These are phyloP conservation scores for Styela clava DNA, from an alignment of 23 tunicate genomes.

Conservation along the genomic window DNA sequence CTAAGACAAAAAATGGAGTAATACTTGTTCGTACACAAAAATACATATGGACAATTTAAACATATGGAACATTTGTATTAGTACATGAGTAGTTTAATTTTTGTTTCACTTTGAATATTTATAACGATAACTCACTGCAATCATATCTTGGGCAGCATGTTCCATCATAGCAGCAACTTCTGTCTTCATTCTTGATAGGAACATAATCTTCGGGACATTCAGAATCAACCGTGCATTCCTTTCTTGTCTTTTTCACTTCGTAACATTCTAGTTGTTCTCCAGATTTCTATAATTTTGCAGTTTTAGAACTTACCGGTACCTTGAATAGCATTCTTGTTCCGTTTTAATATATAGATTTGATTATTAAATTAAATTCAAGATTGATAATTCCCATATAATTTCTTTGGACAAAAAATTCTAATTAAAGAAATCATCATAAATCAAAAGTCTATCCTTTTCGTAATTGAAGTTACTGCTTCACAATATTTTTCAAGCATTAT, in stretches of 20 bases:
- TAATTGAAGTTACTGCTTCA: no score
- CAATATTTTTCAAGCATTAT: no score
- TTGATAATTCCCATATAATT: no score
- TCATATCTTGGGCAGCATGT: slow-evolving; percentile 28
- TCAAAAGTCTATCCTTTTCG: no score
- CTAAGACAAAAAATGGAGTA: background rate
- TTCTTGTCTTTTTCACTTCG: slow-evolving; percentile 35
- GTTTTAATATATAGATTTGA: background rate
- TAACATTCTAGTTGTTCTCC: slow-evolving; percentile 50
- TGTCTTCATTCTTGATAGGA: slow-evolving; percentile 41
- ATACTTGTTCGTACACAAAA: no score
- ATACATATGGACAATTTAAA: no score
- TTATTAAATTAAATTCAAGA: background rate
- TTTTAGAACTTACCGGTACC: background rate
- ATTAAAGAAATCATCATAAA: no score
- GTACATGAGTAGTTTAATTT: no score
- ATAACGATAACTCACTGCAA: slow-evolving; percentile 47
- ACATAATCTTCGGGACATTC: slow-evolving; percentile 28
- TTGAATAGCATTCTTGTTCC: background rate
- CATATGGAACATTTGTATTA: no score
- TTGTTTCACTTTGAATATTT: no score
- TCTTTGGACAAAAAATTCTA: no score
- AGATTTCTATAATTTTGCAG: slow-evolving; percentile 22
- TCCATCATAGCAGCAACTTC: slow-evolving; percentile 46
- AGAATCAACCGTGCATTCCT: slow-evolving; percentile 19